Evolutionary conservation across 2,797 vertebrate species (phyloP).

Genomic region (Todus mexicanus): DNA sequence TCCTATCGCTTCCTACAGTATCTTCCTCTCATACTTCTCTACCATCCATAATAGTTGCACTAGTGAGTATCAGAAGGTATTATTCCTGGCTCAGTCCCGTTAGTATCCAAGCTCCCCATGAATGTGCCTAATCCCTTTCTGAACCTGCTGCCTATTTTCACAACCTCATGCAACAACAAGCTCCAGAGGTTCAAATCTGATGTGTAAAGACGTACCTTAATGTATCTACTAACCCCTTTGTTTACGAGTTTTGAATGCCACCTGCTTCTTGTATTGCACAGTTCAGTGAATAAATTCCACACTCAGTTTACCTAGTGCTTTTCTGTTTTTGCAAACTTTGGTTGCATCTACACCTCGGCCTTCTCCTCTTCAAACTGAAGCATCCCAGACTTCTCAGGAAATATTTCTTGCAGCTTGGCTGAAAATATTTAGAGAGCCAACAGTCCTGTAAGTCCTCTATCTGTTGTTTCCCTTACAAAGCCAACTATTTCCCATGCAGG

Average conservation of each 20-base stretch:
- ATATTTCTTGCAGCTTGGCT: conserved; percentile 29
- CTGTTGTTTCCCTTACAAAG: conserved; percentile 57
- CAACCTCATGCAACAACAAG: background rate
- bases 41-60: background rate
- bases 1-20: background rate
- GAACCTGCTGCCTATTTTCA: background rate
- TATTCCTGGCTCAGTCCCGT: background rate
- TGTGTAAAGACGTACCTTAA: background rate
- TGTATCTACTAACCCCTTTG: background rate
- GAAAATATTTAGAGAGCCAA: conserved; percentile 35
- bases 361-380: background rate
- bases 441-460: conserved; percentile 28
- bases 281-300: background rate
- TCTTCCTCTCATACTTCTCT: background rate
- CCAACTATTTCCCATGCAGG: conserved; percentile 46
- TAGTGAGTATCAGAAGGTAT: background rate
- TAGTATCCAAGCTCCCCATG: background rate
- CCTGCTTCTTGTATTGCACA: background rate
- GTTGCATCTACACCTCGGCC: background rate
- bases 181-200: background rate
- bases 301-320: background rate
- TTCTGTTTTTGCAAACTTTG: background rate
- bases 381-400: background rate
- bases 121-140: background rate
- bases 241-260: background rate